phyloP scores from a whole-genome alignment of 2,797 vertebrate species.

The Sebastes diaconus region DNA sequence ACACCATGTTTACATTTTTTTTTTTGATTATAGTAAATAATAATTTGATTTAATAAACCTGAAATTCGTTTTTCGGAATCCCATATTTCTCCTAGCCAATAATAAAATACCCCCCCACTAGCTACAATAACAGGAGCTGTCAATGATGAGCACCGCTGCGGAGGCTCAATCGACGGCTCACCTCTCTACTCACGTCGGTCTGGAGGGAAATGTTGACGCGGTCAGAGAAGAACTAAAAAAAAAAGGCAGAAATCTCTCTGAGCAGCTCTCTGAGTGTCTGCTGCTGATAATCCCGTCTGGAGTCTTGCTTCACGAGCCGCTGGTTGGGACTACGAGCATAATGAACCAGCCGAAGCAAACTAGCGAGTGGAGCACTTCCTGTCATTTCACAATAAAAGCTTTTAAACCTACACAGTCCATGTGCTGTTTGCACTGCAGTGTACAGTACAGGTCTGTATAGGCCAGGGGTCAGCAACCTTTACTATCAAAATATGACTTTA shows the following conservation, averaged over 20 bases:
- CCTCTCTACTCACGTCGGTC: conserved; percentile 3
- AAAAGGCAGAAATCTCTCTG: background rate
- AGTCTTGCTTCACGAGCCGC: conserved; percentile 16
- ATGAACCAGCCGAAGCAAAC: conserved; percentile 12
- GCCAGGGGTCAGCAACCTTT: too few species aligned
- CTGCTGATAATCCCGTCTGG: conserved; percentile 50
- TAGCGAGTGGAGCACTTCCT: background rate
- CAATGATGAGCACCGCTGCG: background rate
- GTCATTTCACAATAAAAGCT: conserved; percentile 41
- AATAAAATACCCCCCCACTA: background rate
- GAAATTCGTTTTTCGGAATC: background rate
- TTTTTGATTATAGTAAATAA: background rate
- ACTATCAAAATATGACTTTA: too few species aligned
- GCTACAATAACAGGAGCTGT: conserved; percentile 16
- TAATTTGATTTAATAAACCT: background rate
- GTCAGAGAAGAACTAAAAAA: background rate
- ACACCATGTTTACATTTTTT: background rate
- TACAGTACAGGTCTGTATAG: background rate
- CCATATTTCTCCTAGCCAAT: background rate
- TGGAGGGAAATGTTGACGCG: background rate
- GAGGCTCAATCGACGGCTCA: background rate
- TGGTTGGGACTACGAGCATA: conserved; percentile 12
- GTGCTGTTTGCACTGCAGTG: background rate
- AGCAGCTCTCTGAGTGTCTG: conserved; percentile 1
- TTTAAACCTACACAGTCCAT: background rate